These are phyloP conservation scores for Parnassius mnemosyne DNA, from an alignment of 2,888 invertebrate species.

Conservation along the genomic window DNA sequence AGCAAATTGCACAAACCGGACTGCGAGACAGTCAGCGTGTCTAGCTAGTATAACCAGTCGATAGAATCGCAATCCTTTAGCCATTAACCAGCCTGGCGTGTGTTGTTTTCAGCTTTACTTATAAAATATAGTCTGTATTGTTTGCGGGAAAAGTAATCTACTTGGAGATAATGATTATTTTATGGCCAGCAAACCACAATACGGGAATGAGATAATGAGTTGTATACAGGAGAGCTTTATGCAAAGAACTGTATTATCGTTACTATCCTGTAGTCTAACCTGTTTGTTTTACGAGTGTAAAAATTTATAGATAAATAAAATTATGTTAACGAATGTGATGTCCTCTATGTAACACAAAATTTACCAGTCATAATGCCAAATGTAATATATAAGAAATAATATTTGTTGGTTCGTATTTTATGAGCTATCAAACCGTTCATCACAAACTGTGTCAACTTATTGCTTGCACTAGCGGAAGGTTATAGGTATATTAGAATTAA, in stretches of 20 bases:
- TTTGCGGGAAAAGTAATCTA: conserved; percentile 48
- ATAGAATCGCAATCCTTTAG: conserved; percentile 25
- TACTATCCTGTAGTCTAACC: too few species aligned
- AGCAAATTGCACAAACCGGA: conserved; percentile 25
- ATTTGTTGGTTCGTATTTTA: too few species aligned
- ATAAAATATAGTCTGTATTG: conserved; percentile 45
- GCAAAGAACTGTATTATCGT: too few species aligned
- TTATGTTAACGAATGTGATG: neutral
- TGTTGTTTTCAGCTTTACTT: conserved; percentile 32
- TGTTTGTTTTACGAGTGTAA: neutral
- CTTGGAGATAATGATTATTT: conserved; percentile 44
- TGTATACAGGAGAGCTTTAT: too few species aligned
- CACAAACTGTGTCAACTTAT: too few species aligned
- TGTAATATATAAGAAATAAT: too few species aligned
- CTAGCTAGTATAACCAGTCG: conserved; percentile 22
- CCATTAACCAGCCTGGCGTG: conserved; percentile 34
- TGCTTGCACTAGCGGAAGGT: too few species aligned
- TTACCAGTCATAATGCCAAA: too few species aligned
- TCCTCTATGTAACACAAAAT: too few species aligned
- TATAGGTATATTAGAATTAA: too few species aligned
- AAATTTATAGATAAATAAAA: neutral
- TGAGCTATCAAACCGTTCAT: too few species aligned
- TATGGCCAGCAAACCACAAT: conserved; percentile 38
- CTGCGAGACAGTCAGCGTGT: conserved; percentile 23
- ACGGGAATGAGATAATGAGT: conserved; percentile 33